Base-by-base conservation (phyloP, 1,140 invertebrate genomes). In the Aricia agestis region DNA sequence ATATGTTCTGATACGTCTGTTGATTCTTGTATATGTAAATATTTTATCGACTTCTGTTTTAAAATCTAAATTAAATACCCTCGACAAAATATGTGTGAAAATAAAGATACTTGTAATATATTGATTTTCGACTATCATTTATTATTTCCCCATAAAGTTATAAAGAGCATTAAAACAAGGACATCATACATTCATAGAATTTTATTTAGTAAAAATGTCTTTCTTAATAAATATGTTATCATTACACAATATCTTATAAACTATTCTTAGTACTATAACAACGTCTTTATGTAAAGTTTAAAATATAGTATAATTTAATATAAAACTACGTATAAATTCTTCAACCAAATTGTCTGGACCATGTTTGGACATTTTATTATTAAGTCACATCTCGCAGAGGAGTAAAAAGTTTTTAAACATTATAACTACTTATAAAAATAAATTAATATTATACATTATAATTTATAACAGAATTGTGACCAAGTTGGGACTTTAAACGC, bases 41-140 rank as follows among this genome's bases (percentile, higher is more conserved):
- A 89, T 82, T 83, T 81, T 84, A 81, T 80, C 72, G 76, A 76
- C 73, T 81, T 82, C 84, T 87, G 78, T 85, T 90, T 89, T 82
- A 82, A 86, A 87, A 81, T 80, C 73, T 86, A 83, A 90, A 88
- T 85, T 83, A 83, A 84, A 85, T 71, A 65, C 76, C 78, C 76
- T 82, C 88, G 83, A 87, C 82, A 52, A 87, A 84, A 88, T 91
- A 88, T 81, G 88, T 90, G 88, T 90, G 86, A 84, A 90, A 89
- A 90, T 78, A 82, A 77, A 80, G 79, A 84, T 80, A 81, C 81
- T 86, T 90, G 86, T 90, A 90, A 88, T 89, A 90, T 89, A 87
- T 85, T 81, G 73, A 82, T 67, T 69, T 66, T 15, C 63, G 72
- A 73, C 72, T 84, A 84, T 87, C 72, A 82, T 83, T 87, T 52